Conservation (phyloP, 2,797 vertebrate genomes). For the Rousettus madagascariensis region DNA sequence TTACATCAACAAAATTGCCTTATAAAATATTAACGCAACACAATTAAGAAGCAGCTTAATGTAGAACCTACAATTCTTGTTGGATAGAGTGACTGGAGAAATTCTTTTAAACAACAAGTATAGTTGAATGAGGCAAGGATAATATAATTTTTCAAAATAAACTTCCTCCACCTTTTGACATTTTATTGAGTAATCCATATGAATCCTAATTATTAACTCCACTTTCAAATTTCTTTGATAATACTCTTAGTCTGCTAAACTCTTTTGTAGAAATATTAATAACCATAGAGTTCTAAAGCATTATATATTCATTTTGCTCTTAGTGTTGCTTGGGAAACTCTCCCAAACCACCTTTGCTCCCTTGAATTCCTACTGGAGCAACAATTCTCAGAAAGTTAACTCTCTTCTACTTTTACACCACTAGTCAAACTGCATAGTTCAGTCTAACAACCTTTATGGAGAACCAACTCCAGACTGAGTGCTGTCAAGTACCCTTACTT, state of each 20-base stretch:
- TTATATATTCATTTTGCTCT: background rate
- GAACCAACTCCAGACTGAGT: background rate
- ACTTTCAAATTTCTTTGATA: background rate
- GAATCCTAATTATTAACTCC: background rate
- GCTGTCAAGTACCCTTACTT: background rate
- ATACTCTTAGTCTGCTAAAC: background rate
- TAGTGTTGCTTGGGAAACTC: background rate
- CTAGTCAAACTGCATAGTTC: background rate
- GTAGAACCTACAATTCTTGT: constrained; percentile 61
- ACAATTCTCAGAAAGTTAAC: background rate
- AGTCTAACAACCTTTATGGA: background rate
- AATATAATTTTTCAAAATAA: background rate
- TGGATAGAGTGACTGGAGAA: constrained; percentile 53
- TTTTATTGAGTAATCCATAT: background rate
- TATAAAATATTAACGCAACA: constrained; percentile 71
- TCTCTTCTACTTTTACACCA: background rate
- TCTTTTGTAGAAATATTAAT: background rate
- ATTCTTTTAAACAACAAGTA: constrained; percentile 65
- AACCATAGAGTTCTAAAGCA: too few relatives aligned
- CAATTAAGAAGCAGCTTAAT: constrained; percentile 62
- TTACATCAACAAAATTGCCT: constrained; percentile 71
- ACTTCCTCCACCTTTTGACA: background rate
- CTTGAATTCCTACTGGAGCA: background rate
- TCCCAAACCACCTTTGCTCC: background rate
- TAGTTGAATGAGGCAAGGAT: background rate